phyloP scores from a whole-genome alignment of 2,113 vertebrate genomes.

The Platysternon megacephalum region DNA sequence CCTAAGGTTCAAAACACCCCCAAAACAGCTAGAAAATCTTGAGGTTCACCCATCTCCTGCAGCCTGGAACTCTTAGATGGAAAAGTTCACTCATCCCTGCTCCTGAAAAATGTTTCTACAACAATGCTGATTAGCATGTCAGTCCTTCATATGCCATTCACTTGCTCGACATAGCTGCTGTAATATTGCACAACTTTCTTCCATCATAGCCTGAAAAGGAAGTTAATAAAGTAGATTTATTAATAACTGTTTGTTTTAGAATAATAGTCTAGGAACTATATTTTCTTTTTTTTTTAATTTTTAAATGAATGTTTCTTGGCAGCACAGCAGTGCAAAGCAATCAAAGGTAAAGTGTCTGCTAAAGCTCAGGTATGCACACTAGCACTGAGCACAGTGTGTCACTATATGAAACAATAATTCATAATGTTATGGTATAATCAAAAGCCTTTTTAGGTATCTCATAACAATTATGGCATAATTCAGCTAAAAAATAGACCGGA shows the following conservation, averaged over 20 bases:
- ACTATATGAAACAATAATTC: neutral
- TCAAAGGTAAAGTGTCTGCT: neutral
- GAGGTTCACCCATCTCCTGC: neutral
- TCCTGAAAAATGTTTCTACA: neutral
- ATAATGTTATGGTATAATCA: neutral
- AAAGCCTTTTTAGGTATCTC: neutral
- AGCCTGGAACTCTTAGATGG: neutral
- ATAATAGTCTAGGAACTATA: neutral
- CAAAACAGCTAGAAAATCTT: neutral
- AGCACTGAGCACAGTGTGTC: neutral
- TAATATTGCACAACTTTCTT: neutral
- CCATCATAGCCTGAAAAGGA: neutral
- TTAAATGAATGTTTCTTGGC: neutral
- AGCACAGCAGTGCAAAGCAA: neutral
- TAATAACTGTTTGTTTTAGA: neutral
- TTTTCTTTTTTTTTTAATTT: neutral
- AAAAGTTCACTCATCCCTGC: neutral
- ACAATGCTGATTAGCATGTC: neutral
- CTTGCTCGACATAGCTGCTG: neutral
- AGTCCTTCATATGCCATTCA: neutral
- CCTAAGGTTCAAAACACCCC: neutral
- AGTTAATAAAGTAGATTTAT: slow-evolving; percentile 3
- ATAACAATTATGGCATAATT: slow-evolving; percentile 11
- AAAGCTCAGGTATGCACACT: neutral
- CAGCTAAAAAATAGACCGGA: neutral